Base-by-base conservation (phyloP, 2,888 invertebrate species). In the Idaea biselata region DNA sequence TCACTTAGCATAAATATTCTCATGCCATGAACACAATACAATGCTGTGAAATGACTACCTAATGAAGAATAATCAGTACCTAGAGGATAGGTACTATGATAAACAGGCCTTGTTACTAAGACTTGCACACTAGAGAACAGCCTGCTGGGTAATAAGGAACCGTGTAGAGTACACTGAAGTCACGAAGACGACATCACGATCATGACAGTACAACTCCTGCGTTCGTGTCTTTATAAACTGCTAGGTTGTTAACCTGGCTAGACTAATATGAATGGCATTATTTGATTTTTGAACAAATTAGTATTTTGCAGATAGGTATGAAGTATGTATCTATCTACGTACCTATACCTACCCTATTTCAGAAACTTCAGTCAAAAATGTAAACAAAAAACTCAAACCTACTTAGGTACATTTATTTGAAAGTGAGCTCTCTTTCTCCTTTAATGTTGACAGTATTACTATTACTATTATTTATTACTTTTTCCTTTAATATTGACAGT, bases 221-320 rank as follows among this genome's bases (percentile, higher is more conserved):
- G 31, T 25, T n/a, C 58, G 58, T 58, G 58, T 31, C 25, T 18
- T 25, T 25, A 31, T 58, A 16, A 17, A 58, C 58, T 58, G 18
- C 25, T 58, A 31, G 58, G 58, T 58, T 58, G 58, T 58, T 58
- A 58, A 58, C 58, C 58, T 16, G 25, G 58, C 6, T 58, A 14
- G 11, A 18, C 14, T 44, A 14, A 44, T 14, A 11, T 14, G 11
- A 8, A 44, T 14, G 44, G 6, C 8, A 7, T 44, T 44, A 11
- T 7, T 44, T 44, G 44, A 44, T 44, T 44, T 44, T 14, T 25
- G 5, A 3, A 5, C 25, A 25, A 25, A 25, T 25, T 25, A 5
- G 3, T 25, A 25, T 25, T 25, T 25, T n/a, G n/a, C 25, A 25
- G n/a, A n/a, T n/a, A 25, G 25, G 5, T 25, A 25, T 25, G 25